These are phyloP conservation scores for Phaethornis superciliosus DNA, from an alignment of 2,113 vertebrate species.

Conservation along the genomic window DNA sequence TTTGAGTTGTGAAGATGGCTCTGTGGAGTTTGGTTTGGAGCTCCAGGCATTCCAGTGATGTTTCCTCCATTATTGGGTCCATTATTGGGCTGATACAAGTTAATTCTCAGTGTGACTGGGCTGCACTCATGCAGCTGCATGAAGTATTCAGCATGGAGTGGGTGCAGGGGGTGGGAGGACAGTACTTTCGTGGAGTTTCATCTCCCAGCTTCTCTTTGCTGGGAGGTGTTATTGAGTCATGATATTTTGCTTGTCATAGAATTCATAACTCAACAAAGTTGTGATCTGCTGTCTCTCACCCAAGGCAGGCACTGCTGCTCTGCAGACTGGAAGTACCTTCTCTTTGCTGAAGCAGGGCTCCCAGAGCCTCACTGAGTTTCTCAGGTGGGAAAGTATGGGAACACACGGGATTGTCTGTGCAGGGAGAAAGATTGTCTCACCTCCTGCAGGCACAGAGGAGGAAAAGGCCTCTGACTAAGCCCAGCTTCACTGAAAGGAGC, in stretches of 20 bases:
- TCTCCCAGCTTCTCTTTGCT: background rate
- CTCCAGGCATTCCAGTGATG: fast-evolving
- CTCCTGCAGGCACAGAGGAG: background rate
- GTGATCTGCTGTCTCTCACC: background rate
- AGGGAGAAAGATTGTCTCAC: background rate
- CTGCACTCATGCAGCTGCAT: background rate
- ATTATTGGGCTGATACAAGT: fast-evolving
- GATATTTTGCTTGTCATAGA: background rate
- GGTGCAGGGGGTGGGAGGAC: background rate
- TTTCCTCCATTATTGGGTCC: fast-evolving
- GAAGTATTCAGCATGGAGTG: background rate
- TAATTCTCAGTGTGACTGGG: background rate
- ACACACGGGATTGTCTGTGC: background rate
- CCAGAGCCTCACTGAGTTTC: background rate
- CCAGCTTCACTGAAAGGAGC: background rate
- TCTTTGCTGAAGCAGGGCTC: background rate
- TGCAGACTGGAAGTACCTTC: background rate
- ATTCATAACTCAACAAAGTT: background rate
- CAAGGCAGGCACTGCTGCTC: background rate
- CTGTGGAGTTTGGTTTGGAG: too few relatives aligned
- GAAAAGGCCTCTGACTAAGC: background rate
- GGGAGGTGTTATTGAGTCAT: background rate
- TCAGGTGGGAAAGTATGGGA: background rate
- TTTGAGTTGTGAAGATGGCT: background rate
- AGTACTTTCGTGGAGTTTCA: background rate